A percentile compares a stretch with the other conserved stretches of the same genome.
These are phyloP conservation scores for Brachyalestes nurse DNA, from an alignment of 2,797 vertebrate species.

Conservation along the genomic window DNA sequence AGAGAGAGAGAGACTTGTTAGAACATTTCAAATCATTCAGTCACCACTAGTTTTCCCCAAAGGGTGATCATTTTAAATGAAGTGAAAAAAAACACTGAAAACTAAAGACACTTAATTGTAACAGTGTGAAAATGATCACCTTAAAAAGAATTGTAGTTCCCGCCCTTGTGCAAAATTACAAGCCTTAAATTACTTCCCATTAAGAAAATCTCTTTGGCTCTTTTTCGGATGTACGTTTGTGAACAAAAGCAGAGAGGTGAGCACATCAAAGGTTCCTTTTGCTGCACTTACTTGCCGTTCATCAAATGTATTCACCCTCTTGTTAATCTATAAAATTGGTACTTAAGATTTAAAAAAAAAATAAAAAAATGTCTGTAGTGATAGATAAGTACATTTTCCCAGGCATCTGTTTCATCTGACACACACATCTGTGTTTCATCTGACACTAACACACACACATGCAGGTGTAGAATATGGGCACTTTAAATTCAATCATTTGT, in stretches of 20 bases:
- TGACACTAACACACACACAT: neutral
- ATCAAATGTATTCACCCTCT: neutral
- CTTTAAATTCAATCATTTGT: too few species aligned
- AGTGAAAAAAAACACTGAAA: neutral
- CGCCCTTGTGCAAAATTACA: neutral
- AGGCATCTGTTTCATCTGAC: too few species aligned
- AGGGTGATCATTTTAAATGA: neutral
- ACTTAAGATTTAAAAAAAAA: neutral
- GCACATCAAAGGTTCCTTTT: neutral
- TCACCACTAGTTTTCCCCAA: neutral
- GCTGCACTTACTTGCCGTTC: neutral
- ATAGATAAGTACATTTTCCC: too few species aligned
- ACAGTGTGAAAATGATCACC: neutral
- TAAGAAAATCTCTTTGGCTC: neutral
- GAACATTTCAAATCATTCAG: neutral
- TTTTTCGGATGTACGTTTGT: neutral
- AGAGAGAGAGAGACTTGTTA: slow-evolving; percentile 5
- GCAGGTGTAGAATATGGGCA: too few species aligned
- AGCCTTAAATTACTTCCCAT: neutral
- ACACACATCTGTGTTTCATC: too few species aligned
- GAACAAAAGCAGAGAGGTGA: neutral
- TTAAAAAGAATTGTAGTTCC: neutral
- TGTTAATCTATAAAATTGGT: neutral
- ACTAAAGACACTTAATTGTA: neutral
- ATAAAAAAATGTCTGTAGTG: too few species aligned